Evolutionary conservation across 2,888 invertebrate genomes (phyloP), one percentile per base, ranked within the genome.

Genomic region (Mesorhabditis sp.): DNA sequence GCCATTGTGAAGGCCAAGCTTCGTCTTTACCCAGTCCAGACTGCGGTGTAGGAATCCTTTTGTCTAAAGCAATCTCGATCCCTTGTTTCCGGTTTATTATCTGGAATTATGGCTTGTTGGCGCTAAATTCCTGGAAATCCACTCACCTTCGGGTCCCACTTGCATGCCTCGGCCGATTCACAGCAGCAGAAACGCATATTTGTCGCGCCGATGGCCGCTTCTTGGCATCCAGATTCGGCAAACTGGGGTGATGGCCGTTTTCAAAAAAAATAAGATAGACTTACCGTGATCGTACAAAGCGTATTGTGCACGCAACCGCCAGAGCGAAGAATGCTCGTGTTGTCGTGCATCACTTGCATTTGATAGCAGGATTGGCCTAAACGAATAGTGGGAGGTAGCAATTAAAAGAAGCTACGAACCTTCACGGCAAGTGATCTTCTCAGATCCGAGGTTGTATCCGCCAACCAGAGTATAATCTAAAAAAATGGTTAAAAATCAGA

Each of bases 281-380:
- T 50, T 50, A 50, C 58, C 58, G 58, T 50, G n/a, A 50, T 50
- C 58, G 58, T 13, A n/a, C 58, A 50, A 10, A 50, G 58, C n/a
- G 58, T 50, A n/a, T 50, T 50, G 58, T 50, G 58, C 58, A 50
- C 58, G n/a, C 58, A 50, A 13, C 58, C 58, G n/a, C 58, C 58
- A 10, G 58, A 50, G 7, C 58, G 58, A 50, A 50, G 7, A n/a
- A 50, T 50, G n/a, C 58, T 50, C 58, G 58, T 50, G 58, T 50
- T 50, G 10, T 50, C 58, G 58, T 50, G 58, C 58, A 50, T 50
- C 10, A n/a, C 58, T n/a, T 13, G 7, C 58, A 50, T 50, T 10
- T 50, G 7, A n/a, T 50, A 50, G n/a, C 58, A 50, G 58, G 58
- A 50, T 50, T 50, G 58, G n/a, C 58, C 58, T 50, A n/a, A 28